phyloP scores from a whole-genome alignment of 2,113 vertebrate species.

The Cavia aperea region DNA sequence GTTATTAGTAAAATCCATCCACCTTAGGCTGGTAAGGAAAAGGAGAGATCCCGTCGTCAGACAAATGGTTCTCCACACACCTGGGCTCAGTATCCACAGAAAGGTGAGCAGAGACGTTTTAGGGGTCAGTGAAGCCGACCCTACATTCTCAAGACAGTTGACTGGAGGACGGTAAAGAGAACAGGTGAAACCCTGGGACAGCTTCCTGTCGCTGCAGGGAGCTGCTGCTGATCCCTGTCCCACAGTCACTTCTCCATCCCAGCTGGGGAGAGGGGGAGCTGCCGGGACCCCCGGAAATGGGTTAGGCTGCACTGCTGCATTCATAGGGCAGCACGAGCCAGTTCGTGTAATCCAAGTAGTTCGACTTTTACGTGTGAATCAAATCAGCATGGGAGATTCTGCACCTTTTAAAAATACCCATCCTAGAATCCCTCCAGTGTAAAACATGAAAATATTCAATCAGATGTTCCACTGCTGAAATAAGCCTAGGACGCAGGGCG shows the following conservation, averaged over 20 bases:
- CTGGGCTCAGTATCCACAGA: conserved; percentile 50
- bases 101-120: conserved; percentile 43
- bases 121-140: conserved; percentile 51
- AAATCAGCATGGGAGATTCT: not conserved
- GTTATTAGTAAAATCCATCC: conserved; percentile 68
- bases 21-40: not conserved
- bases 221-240: not conserved
- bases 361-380: conserved; percentile 39
- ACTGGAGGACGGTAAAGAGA: conserved; percentile 57
- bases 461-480: not conserved
- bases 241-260: conserved; percentile 26
- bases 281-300: conserved; percentile 28
- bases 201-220: conserved; percentile 51
- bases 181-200: conserved; percentile 10
- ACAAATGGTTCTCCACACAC: conserved; percentile 58
- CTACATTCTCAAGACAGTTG: conserved; percentile 61
- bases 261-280: conserved; percentile 11
- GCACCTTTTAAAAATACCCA: not conserved
- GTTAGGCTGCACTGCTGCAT: conserved; percentile 46
- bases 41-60: conserved; percentile 61
- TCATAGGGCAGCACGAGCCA: conserved; percentile 56
- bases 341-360: conserved; percentile 50
- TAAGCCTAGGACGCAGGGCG: rapidly evolving
- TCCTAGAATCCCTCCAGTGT: not conserved
- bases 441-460: not conserved